These are phyloP conservation scores for Urocolius indicus DNA, from an alignment of 2,113 vertebrate species.

Conservation along the genomic window DNA sequence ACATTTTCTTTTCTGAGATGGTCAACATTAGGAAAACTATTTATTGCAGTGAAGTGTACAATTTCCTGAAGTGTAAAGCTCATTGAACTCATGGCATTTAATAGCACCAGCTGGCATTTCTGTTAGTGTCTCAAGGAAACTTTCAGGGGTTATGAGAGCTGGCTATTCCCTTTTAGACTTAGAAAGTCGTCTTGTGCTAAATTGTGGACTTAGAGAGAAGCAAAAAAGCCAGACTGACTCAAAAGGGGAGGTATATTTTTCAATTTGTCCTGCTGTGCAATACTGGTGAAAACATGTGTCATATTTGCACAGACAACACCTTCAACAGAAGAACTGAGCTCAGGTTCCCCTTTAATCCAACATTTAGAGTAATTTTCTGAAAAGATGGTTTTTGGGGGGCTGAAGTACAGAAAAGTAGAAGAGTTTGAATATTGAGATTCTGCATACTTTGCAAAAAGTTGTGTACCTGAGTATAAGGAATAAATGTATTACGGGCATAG, in stretches of 20 bases:
- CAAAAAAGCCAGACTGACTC: neutral
- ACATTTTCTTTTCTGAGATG: neutral
- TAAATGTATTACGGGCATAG: neutral
- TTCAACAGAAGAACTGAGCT: neutral
- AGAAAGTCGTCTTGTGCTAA: neutral
- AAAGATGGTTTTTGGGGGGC: neutral
- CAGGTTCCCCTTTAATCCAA: neutral
- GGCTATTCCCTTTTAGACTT: neutral
- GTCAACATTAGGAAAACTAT: neutral
- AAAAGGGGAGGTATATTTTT: accelerated
- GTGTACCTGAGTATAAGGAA: neutral
- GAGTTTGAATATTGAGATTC: neutral
- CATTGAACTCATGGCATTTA: neutral
- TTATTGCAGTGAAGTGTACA: neutral
- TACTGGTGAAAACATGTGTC: neutral
- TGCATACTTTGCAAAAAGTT: neutral
- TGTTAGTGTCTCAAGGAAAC: neutral
- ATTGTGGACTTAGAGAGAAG: neutral
- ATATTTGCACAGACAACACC: neutral
- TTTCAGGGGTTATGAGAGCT: neutral
- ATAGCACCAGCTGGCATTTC: neutral
- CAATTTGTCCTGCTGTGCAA: neutral
- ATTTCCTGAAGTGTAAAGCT: neutral
- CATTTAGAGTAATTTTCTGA: neutral
- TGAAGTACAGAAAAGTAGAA: neutral